These are phyloP conservation scores for Eilema caniola DNA, from an alignment of 2,888 invertebrate species.

Conservation along the genomic window DNA sequence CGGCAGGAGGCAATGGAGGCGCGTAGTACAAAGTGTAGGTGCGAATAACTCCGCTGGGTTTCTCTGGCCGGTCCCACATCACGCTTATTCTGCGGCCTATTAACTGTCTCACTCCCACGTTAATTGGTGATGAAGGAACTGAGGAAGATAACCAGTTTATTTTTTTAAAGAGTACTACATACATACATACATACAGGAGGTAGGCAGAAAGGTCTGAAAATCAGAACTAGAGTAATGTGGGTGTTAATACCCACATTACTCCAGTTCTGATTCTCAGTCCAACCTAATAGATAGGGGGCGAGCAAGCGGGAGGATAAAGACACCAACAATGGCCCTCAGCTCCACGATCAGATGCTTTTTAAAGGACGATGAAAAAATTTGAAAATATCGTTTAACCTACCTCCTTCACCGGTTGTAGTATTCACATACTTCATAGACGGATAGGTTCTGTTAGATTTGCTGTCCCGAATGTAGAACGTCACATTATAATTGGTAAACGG, in stretches of 20 bases:
- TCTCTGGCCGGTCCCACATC: conserved; percentile 89
- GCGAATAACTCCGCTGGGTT: conserved; percentile 88
- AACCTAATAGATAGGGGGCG: too few species aligned
- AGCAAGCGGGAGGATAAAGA: too few species aligned
- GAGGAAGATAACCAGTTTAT: conserved; percentile 26
- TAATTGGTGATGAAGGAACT: conserved; percentile 90
- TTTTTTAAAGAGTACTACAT: too few species aligned
- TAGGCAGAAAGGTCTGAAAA: too few species aligned
- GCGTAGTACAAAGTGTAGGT: conserved; percentile 89
- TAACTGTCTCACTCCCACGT: conserved; percentile 88
- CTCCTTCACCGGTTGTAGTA: conserved; percentile 90
- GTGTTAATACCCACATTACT: too few species aligned
- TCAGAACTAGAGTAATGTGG: too few species aligned
- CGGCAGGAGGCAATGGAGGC: conserved; percentile 89
- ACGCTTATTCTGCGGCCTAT: conserved; percentile 89
- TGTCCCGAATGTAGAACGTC: conserved; percentile 90
- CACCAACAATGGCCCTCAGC: too few species aligned
- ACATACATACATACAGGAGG: too few species aligned
- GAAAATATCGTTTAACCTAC: conserved; percentile 60
- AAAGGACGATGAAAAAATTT: too few species aligned
- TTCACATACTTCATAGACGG: conserved; percentile 89
- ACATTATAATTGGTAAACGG: conserved; percentile 93
- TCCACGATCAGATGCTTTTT: too few species aligned
- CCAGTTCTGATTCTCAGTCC: too few species aligned
- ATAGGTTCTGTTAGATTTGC: conserved; percentile 86